Evolutionary conservation across 2,797 vertebrate genomes (phyloP).

Genomic region (Microcaecilia unicolor): DNA sequence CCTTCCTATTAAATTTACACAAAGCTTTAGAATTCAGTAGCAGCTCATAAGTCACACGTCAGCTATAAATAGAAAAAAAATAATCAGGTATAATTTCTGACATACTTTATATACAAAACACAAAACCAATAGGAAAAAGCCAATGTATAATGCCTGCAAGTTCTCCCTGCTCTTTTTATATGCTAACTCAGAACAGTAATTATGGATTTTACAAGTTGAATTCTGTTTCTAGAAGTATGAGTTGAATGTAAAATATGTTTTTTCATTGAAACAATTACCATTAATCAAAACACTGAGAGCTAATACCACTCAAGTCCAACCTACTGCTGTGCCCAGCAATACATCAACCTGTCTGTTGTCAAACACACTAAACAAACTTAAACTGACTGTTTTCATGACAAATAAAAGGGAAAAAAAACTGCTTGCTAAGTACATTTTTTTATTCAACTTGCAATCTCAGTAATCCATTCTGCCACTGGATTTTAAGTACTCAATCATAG

Average conservation of each 20-base stretch:
- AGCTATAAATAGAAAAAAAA: constrained; percentile 46
- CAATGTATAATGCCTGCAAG: constrained; percentile 29
- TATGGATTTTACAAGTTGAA: constrained; percentile 62
- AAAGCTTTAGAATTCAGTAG: constrained; percentile 35
- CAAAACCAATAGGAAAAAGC: constrained; percentile 24
- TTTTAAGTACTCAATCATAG: constrained; percentile 53
- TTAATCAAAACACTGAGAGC: constrained; percentile 73
- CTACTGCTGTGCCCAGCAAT: constrained; percentile 72
- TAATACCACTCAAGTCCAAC: constrained; percentile 72
- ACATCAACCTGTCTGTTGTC: constrained; percentile 76
- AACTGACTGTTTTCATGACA: constrained; percentile 57
- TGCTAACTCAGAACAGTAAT: constrained; percentile 62
- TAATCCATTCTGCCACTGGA: constrained; percentile 50
- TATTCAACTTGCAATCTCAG: constrained; percentile 55
- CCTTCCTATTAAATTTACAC: constrained; percentile 23
- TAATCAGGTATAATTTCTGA: constrained; percentile 49
- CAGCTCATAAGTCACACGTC: constrained; percentile 41
- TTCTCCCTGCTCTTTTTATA: constrained; percentile 50
- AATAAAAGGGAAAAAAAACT: constrained; percentile 54
- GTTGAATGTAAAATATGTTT: constrained; percentile 63
- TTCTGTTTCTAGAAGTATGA: constrained; percentile 64
- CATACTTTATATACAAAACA: constrained; percentile 41
- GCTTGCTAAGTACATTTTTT: constrained; percentile 61
- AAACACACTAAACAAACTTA: constrained; percentile 66
- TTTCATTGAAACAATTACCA: constrained; percentile 74